Base-by-base conservation (phyloP, 2,113 vertebrate species). In the Galbula dea region DNA sequence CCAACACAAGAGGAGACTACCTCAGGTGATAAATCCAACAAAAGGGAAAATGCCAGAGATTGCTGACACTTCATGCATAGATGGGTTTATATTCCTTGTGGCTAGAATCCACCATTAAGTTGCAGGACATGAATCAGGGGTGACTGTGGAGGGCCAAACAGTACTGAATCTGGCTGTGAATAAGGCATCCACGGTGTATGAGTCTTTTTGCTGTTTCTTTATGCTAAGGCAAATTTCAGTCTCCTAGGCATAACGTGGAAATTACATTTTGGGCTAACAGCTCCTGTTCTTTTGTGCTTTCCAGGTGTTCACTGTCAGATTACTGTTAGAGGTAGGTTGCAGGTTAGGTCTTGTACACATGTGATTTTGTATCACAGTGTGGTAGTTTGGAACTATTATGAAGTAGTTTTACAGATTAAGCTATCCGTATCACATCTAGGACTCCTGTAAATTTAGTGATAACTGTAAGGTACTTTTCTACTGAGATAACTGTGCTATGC, bases 281-380 rank as follows among this genome's bases (percentile, higher is more conserved):
- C 48, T 91, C 9, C 68, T 27, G 45, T 81, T 65, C 72, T 71
- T 66, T 74, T 87, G 72, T 86, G 83, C 26, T 72, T 90, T 65
- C 73, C 95, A 90, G 83, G 80, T 75, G 90, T 49, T 93, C 63
- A 5, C 83, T 86, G 76, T 21, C 80, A 88, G 88, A 88, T 95
- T 49, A 78, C 15, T 41, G 52, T 32, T 18, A 10, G 73, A 72
- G 48, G 69, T 0, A 41, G 68, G 76, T 9, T 91, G 83, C 92
- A 91, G 71, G 79, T 3, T 71, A 79, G 76, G 21, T 83, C 68
- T 61, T 86, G 90, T 34, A 9, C 3, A 3, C 2, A 1, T 59
- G 83, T 52, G 86, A 57, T 78, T 92, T 55, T 12, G 17, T 26
- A 75, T 59, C 76, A 20, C 76, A 43, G 72, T 21, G 10, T 12